These are phyloP conservation scores for Sthenelais limicola DNA, from an alignment of 2,888 invertebrate genomes.

Conservation along the genomic window DNA sequence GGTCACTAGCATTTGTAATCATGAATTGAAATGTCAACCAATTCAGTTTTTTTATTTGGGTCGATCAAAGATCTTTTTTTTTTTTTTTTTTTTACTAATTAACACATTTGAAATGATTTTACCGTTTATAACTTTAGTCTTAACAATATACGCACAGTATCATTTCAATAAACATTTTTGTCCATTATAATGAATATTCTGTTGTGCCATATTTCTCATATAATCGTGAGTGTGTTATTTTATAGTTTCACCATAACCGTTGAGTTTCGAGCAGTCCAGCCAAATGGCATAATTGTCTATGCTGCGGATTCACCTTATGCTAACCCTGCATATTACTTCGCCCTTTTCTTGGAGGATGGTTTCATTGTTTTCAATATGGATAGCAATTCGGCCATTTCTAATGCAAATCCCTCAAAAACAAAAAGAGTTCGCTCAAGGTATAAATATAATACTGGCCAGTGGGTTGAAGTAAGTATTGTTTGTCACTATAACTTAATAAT, in stretches of 20 bases:
- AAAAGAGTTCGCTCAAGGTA: slow-evolving; percentile 44
- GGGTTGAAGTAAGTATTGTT: slow-evolving; percentile 51
- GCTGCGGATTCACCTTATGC: slow-evolving; percentile 42
- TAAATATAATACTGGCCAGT: slow-evolving; percentile 53
- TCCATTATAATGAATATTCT: too few species aligned
- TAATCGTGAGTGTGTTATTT: background rate
- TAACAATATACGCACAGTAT: too few species aligned
- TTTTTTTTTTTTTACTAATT: too few species aligned
- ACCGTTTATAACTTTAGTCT: too few species aligned
- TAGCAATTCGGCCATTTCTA: slow-evolving; percentile 22
- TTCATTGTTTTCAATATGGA: slow-evolving; percentile 45
- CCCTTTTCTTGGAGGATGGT: slow-evolving; percentile 52
- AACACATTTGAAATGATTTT: too few species aligned
- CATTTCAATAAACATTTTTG: too few species aligned
- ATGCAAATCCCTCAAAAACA: slow-evolving; percentile 1
- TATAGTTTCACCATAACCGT: slow-evolving; percentile 53
- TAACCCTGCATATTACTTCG: slow-evolving; percentile 49
- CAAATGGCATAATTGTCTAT: slow-evolving; percentile 53
- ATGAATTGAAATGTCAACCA: too few species aligned
- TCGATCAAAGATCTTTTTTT: too few species aligned
- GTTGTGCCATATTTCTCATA: too few species aligned
- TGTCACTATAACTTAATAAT: too few species aligned
- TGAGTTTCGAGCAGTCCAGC: slow-evolving; percentile 53
- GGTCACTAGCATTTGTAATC: too few species aligned
- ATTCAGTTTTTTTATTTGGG: too few species aligned